Percentiles rank a stretch among this genome's conserved stretches.
Conservation (phyloP, 2,113 vertebrate species). For the Canis aureus region DNA sequence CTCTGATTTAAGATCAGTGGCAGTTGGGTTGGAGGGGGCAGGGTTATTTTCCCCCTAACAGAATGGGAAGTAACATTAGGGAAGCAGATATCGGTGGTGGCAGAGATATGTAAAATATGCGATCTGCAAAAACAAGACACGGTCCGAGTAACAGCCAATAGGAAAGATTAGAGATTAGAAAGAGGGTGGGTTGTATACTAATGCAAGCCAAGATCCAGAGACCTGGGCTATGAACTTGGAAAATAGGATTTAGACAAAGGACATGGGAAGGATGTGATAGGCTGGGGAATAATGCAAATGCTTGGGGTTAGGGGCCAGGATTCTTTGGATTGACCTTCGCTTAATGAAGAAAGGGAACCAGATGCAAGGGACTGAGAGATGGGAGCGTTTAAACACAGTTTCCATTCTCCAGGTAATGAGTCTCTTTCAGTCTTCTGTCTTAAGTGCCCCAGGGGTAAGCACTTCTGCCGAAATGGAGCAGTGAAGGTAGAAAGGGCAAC, state of each 20-base stretch:
- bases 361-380: not conserved
- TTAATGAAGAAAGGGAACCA: not conserved
- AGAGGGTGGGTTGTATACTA: not conserved
- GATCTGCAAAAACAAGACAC: not conserved
- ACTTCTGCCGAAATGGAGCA: not conserved
- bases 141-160: not conserved
- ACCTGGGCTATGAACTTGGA: not conserved
- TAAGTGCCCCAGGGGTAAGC: not conserved
- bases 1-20: slow-evolving; percentile 62
- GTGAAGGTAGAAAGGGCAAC: not conserved
- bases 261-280: fast-evolving
- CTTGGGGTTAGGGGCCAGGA: fast-evolving
- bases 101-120: not conserved
- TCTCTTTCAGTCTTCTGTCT: not conserved
- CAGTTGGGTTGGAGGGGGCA: not conserved
- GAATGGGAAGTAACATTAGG: not conserved
- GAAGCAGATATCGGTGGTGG: not conserved
- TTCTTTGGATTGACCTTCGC: not conserved
- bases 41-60: not conserved
- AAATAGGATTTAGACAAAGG: not conserved
- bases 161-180: not conserved
- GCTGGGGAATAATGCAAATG: not conserved
- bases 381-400: not conserved
- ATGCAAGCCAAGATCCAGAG: not conserved
- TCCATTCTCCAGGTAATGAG: not conserved